A percentile compares a stretch with the other conserved stretches of the same genome.
Conservation (phyloP, 2,113 vertebrate species). For the Okapia johnstoni region DNA sequence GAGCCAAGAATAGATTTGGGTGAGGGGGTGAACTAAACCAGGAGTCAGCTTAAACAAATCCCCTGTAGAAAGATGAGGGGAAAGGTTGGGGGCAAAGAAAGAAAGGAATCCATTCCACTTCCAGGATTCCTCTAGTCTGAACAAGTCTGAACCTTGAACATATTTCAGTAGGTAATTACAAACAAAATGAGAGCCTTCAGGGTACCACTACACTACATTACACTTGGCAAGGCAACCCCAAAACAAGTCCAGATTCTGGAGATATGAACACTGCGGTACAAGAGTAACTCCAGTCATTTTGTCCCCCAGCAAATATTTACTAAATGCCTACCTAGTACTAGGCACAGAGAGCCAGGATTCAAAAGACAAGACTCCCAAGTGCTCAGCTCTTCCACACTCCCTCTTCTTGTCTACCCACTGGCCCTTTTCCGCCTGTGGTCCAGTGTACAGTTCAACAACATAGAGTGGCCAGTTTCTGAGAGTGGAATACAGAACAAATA, state of each 20-base stretch:
- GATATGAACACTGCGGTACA: background rate
- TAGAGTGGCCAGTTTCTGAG: background rate
- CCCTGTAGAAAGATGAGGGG: background rate
- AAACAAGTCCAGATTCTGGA: background rate
- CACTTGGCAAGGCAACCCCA: constrained; percentile 7
- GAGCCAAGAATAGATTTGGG: background rate
- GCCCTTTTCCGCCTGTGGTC: background rate
- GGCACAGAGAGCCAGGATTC: background rate
- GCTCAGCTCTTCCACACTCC: background rate
- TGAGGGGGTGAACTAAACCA: background rate
- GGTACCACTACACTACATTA: background rate
- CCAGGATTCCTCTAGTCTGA: constrained; percentile 1
- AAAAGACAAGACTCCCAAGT: background rate
- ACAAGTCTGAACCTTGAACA: constrained; percentile 41
- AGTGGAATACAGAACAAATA: background rate
- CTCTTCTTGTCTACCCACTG: background rate
- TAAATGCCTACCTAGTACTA: background rate
- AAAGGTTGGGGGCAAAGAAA: background rate
- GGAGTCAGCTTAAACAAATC: background rate
- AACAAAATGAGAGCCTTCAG: constrained; percentile 41
- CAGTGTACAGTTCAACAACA: background rate
- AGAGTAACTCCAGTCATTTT: background rate
- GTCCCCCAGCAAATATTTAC: background rate
- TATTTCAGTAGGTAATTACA: background rate
- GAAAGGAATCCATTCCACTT: constrained; percentile 10